Percentiles rank a stretch among this genome's conserved stretches.
phyloP scores from a whole-genome alignment of 2,113 vertebrate species.

The Bathybates hornii region DNA sequence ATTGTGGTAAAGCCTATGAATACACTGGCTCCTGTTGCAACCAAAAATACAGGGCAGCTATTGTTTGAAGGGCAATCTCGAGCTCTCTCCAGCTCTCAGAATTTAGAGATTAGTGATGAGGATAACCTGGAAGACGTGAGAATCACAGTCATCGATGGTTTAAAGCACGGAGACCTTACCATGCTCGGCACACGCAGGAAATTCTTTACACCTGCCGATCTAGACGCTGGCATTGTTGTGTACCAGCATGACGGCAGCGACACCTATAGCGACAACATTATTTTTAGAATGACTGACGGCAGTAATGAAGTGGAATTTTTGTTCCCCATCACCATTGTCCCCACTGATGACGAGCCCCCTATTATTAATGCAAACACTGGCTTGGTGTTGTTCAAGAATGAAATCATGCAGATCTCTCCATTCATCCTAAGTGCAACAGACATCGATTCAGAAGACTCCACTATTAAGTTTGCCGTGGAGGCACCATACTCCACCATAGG shows the following conservation, averaged over 20 bases:
- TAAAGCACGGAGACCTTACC: slow-evolving; percentile 69
- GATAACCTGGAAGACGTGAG: slow-evolving; percentile 74
- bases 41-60: slow-evolving; percentile 72
- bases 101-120: slow-evolving; percentile 76
- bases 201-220: slow-evolving; percentile 71
- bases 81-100: slow-evolving; percentile 66
- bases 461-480: slow-evolving; percentile 71
- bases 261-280: slow-evolving; percentile 79
- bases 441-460: slow-evolving; percentile 77
- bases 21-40: slow-evolving; percentile 71
- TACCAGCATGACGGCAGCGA: slow-evolving; percentile 80
- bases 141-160: slow-evolving; percentile 68
- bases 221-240: slow-evolving; percentile 69
- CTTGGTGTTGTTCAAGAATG: slow-evolving; percentile 70
- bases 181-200: slow-evolving; percentile 56
- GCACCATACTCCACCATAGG: slow-evolving; percentile 57
- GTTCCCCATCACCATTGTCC: slow-evolving; percentile 75
- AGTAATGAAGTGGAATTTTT: slow-evolving; percentile 77
- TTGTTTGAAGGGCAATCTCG: slow-evolving; percentile 79
- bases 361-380: slow-evolving; percentile 73
- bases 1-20: slow-evolving; percentile 81
- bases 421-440: slow-evolving; percentile 79
- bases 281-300: slow-evolving; percentile 77
- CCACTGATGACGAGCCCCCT: slow-evolving; percentile 77
- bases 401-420: slow-evolving; percentile 76